Evolutionary conservation across 2,888 invertebrate species (phyloP).

Genomic region (Sarcophaga subvicina): DNA sequence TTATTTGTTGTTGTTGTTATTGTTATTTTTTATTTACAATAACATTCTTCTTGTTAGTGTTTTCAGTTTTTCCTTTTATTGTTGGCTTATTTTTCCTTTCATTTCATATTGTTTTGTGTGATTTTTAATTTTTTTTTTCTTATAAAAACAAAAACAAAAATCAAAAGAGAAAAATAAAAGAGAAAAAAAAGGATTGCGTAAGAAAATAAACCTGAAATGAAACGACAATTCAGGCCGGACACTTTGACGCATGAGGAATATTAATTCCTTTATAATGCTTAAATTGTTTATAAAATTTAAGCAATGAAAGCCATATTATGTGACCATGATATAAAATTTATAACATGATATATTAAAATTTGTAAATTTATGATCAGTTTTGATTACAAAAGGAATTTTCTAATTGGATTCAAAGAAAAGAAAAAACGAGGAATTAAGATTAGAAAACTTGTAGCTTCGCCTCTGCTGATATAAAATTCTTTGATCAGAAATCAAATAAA

Average conservation of each 20-base stretch:
- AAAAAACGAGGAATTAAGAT: too few relatives aligned
- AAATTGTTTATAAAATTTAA: too few relatives aligned
- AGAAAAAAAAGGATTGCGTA: neutral
- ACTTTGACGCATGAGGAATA: slow-evolving; percentile 41
- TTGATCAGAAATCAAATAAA: too few relatives aligned
- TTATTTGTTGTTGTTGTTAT: slow-evolving; percentile 23
- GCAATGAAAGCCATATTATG: too few relatives aligned
- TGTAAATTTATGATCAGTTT: too few relatives aligned
- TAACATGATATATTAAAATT: too few relatives aligned
- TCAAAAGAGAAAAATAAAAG: neutral
- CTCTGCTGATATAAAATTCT: too few relatives aligned
- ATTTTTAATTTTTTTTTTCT: neutral
- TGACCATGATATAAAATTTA: too few relatives aligned
- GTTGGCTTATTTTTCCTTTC: neutral
- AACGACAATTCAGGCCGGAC: neutral
- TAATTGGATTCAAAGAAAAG: too few relatives aligned
- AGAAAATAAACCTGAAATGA: too few relatives aligned
- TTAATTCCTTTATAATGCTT: slow-evolving; percentile 11
- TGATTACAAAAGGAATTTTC: too few relatives aligned
- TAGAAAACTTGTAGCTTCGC: too few relatives aligned
- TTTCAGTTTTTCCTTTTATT: neutral
- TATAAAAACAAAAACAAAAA: neutral
- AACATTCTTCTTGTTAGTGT: neutral
- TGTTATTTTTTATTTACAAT: slow-evolving; percentile 33
- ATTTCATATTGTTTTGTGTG: neutral